Conservation (phyloP, 2,888 invertebrate genomes). For the Tryphoninae sp. region DNA sequence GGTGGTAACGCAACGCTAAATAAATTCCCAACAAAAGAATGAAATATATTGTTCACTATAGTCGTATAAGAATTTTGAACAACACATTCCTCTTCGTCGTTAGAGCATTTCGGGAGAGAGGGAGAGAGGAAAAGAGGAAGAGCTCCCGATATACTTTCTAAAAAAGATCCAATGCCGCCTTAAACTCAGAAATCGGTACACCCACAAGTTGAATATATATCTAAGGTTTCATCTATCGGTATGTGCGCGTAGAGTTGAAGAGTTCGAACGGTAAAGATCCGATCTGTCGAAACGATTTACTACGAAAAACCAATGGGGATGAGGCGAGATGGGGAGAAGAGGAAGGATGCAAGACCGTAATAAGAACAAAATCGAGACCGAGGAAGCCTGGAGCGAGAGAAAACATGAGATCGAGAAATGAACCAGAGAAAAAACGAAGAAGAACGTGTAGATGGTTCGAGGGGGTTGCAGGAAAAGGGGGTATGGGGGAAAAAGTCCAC, state of each 20-base stretch:
- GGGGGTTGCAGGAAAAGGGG: constrained; percentile 58
- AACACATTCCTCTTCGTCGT: background rate
- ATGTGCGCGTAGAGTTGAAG: background rate
- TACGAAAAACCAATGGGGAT: constrained; percentile 62
- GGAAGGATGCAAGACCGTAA: constrained; percentile 68
- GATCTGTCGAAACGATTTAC: constrained; percentile 76
- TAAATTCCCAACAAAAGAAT: background rate
- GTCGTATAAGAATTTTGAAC: constrained; percentile 5
- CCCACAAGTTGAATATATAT: constrained; percentile 17
- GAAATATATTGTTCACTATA: background rate
- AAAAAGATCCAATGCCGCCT: constrained; percentile 20
- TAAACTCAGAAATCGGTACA: constrained; percentile 19
- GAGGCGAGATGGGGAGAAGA: background rate
- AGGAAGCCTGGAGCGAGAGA: constrained; percentile 22
- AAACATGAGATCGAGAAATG: constrained; percentile 26
- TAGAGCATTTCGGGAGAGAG: background rate
- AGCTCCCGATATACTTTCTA: constrained; percentile 17
- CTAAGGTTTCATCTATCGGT: background rate
- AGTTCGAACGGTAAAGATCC: constrained; percentile 67
- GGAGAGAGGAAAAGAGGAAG: background rate
- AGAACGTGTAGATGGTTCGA: constrained; percentile 20
- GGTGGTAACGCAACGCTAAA: background rate
- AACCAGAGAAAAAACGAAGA: constrained; percentile 35
- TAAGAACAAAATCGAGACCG: constrained; percentile 61
- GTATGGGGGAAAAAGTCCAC: constrained; percentile 64